These are phyloP conservation scores for Cyrtodaria siliqua DNA, from an alignment of 2,888 invertebrate genomes.

Conservation along the genomic window DNA sequence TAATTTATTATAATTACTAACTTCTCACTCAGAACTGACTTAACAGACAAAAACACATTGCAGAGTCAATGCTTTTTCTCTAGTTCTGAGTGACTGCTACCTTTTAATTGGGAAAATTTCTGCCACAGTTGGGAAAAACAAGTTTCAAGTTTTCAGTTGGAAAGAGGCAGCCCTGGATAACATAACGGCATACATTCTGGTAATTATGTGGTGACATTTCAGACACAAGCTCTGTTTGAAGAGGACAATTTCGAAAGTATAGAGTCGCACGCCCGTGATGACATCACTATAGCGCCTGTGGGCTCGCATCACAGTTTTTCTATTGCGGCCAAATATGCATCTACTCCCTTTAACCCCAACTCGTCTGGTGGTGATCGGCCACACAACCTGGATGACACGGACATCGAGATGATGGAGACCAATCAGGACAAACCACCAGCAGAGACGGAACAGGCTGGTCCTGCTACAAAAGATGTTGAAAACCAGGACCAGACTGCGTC, in stretches of 20 bases:
- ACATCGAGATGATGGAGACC: constrained; percentile 24
- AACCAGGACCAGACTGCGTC: constrained; percentile 22
- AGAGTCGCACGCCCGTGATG: constrained; percentile 70
- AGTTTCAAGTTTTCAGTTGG: too few species aligned
- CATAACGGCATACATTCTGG: too few species aligned
- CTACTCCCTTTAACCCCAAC: constrained; percentile 79
- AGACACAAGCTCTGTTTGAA: constrained; percentile 40
- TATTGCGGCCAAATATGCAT: constrained; percentile 76
- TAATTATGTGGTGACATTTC: too few species aligned
- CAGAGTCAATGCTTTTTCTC: too few species aligned
- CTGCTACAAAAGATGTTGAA: too few species aligned
- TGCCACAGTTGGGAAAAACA: too few species aligned
- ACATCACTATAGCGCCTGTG: constrained; percentile 75
- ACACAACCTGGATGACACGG: constrained; percentile 12
- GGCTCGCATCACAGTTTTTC: constrained; percentile 81
- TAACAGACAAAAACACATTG: too few species aligned
- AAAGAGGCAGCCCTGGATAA: too few species aligned
- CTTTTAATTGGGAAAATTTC: too few species aligned
- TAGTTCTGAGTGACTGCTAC: too few species aligned
- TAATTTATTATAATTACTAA: too few species aligned
- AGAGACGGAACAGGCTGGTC: background rate
- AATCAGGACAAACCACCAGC: background rate
- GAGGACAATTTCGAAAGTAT: constrained; percentile 68
- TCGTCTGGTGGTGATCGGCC: constrained; percentile 33
- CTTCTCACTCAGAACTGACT: too few species aligned